These are phyloP conservation scores for Pangasius krempfi DNA, from an alignment of 2,797 vertebrate species.

Conservation along the genomic window DNA sequence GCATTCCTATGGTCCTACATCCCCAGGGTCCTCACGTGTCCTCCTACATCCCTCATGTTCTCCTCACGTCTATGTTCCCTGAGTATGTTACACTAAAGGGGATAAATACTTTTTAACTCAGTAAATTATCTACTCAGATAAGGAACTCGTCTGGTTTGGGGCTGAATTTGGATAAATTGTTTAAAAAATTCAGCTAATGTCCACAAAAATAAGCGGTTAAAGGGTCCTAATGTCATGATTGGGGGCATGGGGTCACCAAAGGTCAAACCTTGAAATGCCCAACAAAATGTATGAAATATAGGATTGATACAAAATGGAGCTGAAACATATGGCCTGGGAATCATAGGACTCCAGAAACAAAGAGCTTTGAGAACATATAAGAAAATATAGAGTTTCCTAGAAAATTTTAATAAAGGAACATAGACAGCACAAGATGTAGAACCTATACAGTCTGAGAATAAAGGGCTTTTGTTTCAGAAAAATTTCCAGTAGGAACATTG, in stretches of 20 bases:
- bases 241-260: not conserved
- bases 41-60: not conserved
- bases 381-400: not conserved
- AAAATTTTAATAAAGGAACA: not conserved
- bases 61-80: not conserved
- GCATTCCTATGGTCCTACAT: not conserved
- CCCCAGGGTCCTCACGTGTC: not conserved
- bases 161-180: not conserved
- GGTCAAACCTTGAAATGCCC: not conserved
- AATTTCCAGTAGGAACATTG: not conserved
- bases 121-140: not conserved
- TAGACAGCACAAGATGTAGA: not conserved
- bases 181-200: not conserved
- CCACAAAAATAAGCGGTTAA: not conserved
- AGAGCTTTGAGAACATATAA: not conserved
- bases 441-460: not conserved
- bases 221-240: not conserved
- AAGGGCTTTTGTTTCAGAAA: not conserved
- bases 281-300: not conserved
- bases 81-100: too few relatives aligned
- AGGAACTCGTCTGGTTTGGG: not conserved
- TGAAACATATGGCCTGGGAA: not conserved
- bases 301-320: not conserved
- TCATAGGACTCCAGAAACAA: not conserved
- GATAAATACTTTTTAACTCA: not conserved